Conservation (phyloP, 2,888 invertebrate genomes). For the Mythimna lalbum region DNA sequence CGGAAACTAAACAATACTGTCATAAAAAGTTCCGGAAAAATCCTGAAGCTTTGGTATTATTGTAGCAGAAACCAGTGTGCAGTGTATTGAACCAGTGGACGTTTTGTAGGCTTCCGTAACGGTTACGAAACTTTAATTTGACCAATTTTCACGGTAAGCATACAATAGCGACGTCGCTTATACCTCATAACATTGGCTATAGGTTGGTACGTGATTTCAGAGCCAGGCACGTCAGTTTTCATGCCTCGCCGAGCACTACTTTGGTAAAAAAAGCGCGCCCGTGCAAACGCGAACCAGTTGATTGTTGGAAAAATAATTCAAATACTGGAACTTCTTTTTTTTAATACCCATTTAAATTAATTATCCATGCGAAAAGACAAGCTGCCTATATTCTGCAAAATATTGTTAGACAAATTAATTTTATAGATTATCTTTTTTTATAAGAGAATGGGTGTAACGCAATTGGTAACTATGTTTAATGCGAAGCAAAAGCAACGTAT, state of each 20-base stretch:
- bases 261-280: conserved; percentile 47
- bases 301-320: conserved; percentile 25
- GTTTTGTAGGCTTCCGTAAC: conserved; percentile 70
- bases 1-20: conserved; percentile 18
- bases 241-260: conserved; percentile 63
- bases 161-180: conserved; percentile 71
- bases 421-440: no score
- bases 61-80: conserved; percentile 29
- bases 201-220: conserved; percentile 69
- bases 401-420: no score
- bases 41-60: conserved; percentile 36
- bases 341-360: no score
- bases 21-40: conserved; percentile 35
- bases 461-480: conserved; percentile 4
- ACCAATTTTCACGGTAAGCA: conserved; percentile 76
- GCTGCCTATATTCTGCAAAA: no score
- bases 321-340: conserved; percentile 17
- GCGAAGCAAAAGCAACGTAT: conserved; percentile 6
- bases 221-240: conserved; percentile 64
- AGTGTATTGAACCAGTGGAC: conserved; percentile 50
- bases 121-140: conserved; percentile 76
- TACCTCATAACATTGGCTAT: conserved; percentile 59
- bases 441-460: neutral
- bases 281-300: conserved; percentile 11
- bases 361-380: no score